phyloP scores from a whole-genome alignment of 2,888 invertebrate genomes.

The Holacanthella duospinosa region DNA sequence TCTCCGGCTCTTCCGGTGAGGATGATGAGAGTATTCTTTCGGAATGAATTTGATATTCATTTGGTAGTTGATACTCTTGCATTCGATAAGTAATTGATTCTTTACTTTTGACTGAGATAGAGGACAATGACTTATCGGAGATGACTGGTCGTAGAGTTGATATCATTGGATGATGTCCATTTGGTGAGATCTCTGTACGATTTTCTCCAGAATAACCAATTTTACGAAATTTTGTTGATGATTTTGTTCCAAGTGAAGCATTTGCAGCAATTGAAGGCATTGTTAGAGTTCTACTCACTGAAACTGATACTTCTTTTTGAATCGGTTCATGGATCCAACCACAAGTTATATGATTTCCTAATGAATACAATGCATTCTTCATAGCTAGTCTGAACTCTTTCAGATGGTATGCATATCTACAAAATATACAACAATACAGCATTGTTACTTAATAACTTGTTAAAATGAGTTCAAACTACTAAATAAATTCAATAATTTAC shows the following conservation, averaged over 20 bases:
- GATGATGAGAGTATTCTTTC: not conserved
- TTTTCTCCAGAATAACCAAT: constrained; percentile 19
- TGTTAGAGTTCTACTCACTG: constrained; percentile 29
- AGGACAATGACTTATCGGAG: constrained; percentile 3
- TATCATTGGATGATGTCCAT: constrained; percentile 4
- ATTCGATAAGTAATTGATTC: not conserved
- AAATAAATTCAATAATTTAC: not conserved
- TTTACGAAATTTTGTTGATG: constrained; percentile 34
- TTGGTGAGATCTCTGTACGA: constrained; percentile 19
- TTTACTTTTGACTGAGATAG: not conserved
- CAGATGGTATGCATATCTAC: constrained; percentile 73
- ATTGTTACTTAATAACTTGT: not conserved
- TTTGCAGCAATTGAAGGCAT: constrained; percentile 31
- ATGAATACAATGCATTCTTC: constrained; percentile 53
- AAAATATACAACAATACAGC: not conserved
- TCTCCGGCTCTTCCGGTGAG: not conserved
- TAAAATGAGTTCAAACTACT: not conserved
- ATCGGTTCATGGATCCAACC: constrained; percentile 22
- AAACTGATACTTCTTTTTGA: constrained; percentile 32
- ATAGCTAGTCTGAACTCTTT: constrained; percentile 72
- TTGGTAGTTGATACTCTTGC: not conserved
- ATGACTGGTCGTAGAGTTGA: constrained; percentile 8
- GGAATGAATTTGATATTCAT: not conserved
- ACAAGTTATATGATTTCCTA: constrained; percentile 29
- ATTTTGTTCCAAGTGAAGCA: constrained; percentile 22